Evolutionary conservation across 2,888 invertebrate species (phyloP), one percentile per base, ranked within the genome.

Genomic region (Tillus elongatus): DNA sequence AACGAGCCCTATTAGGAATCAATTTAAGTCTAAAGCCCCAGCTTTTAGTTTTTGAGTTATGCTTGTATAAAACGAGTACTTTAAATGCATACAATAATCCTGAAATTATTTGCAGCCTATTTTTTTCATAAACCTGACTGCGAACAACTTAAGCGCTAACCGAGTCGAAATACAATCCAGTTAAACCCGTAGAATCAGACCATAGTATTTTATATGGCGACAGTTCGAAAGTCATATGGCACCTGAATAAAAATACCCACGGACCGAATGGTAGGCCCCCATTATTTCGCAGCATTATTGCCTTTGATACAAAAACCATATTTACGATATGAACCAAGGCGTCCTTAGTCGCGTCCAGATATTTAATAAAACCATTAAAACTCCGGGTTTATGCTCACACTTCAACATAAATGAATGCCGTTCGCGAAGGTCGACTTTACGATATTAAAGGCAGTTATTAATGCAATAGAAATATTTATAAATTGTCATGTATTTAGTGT

Each of bases 281-380:
- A 46, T 51, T 45, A 47, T 42, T 51, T 43, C 41, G 33, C 36
- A 16, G 45, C 36, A 34, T 51, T 51, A 51, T 49, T 43, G 43
- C 48, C 41, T 27, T 31, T 36, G 42, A 44, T 41, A 50, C 45
- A 49, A 49, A 49, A 50, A 43, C 37, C 14, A 43, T 37, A 44
- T 50, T 53, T 54, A 54, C 49, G 51, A 50, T 44, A 47, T 41
- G 36, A 35, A 40, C 50, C 41, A 45, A 44, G 49, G 53, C 53
- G 53, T n/a, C n/a, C n/a, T n/a, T n/a, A n/a, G n/a, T n/a, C n/a
- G n/a, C n/a, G n/a, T 56, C 50, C 49, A 46, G 44, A 50, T 52
- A 53, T 55, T 56, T 56, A 53, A 57, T 57, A 56, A 55, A 57
- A 55, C 54, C 54, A 56, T 54, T 57, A 57, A 57, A 57, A 52